These are phyloP conservation scores for Sparus aurata DNA, from an alignment of 2,797 vertebrate genomes.

Conservation along the genomic window DNA sequence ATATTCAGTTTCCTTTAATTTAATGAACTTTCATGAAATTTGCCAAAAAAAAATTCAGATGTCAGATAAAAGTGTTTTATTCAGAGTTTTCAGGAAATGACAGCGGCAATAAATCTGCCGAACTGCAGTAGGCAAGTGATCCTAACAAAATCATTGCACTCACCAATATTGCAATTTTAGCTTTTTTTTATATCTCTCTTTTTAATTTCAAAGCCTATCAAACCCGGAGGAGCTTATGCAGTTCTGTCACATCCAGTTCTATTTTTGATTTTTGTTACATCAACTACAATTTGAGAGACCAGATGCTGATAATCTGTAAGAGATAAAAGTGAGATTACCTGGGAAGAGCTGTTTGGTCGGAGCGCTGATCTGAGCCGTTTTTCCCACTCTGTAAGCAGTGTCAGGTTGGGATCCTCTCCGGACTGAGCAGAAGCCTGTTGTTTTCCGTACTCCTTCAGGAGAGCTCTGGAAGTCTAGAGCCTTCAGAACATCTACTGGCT, in stretches of 20 bases:
- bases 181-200: not conserved
- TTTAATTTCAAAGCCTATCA: not conserved
- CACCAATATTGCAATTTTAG: not conserved
- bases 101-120: not conserved
- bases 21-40: conserved; percentile 9
- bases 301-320: not conserved
- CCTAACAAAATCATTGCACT: not conserved
- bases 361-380: conserved; percentile 93
- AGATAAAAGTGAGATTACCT: conserved; percentile 82
- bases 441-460: conserved; percentile 94
- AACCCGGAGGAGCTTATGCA: not conserved
- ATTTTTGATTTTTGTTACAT: not conserved
- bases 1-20: not conserved
- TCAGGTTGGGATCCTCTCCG: conserved; percentile 94
- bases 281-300: not conserved
- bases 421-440: conserved; percentile 92
- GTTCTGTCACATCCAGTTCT: not conserved
- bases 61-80: conserved; percentile 1
- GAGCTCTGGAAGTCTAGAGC: conserved; percentile 94
- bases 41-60: not conserved
- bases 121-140: not conserved
- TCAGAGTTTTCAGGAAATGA: not conserved
- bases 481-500: conserved; percentile 95
- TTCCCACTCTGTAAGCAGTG: conserved; percentile 92
- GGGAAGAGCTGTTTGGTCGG: conserved; percentile 96